These are phyloP conservation scores for Odontamblyopus rebecca DNA, from an alignment of 2,797 vertebrate genomes.

Conservation along the genomic window DNA sequence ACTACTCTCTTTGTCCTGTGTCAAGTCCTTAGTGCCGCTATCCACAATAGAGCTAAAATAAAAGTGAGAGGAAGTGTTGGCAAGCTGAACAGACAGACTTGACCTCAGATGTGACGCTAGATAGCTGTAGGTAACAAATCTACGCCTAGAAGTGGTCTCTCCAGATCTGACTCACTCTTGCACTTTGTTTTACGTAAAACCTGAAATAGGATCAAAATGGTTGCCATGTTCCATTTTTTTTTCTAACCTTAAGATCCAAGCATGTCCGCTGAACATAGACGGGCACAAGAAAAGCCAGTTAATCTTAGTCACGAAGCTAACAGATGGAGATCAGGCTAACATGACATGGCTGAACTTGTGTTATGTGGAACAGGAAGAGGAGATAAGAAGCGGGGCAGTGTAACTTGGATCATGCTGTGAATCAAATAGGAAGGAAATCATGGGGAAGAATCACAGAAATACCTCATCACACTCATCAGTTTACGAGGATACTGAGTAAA, in stretches of 20 bases:
- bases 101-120: slow-evolving; percentile 27
- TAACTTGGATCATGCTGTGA: slow-evolving; percentile 24
- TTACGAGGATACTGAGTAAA: slow-evolving; percentile 29
- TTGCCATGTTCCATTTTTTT: slow-evolving; percentile 24
- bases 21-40: slow-evolving; percentile 5
- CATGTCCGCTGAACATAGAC: slow-evolving; percentile 23
- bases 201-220: slow-evolving; percentile 29
- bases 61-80: slow-evolving; percentile 28
- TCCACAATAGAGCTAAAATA: slow-evolving; percentile 21
- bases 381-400: slow-evolving; percentile 21
- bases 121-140: slow-evolving; percentile 25
- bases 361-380: slow-evolving; percentile 20
- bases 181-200: slow-evolving; percentile 47
- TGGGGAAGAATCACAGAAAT: slow-evolving; percentile 40
- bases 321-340: slow-evolving; percentile 19
- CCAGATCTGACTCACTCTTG: slow-evolving; percentile 42
- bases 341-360: slow-evolving; percentile 16
- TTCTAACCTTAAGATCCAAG: slow-evolving; percentile 25
- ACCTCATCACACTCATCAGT: slow-evolving; percentile 21
- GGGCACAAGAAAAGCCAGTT: slow-evolving; percentile 1
- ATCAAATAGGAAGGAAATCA: slow-evolving; percentile 42
- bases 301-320: background rate
- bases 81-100: slow-evolving; percentile 27
- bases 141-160: slow-evolving; percentile 36
- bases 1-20: slow-evolving; percentile 8